Base-by-base conservation (phyloP, 2,888 invertebrate species). In the Aspidapion aeneum region DNA sequence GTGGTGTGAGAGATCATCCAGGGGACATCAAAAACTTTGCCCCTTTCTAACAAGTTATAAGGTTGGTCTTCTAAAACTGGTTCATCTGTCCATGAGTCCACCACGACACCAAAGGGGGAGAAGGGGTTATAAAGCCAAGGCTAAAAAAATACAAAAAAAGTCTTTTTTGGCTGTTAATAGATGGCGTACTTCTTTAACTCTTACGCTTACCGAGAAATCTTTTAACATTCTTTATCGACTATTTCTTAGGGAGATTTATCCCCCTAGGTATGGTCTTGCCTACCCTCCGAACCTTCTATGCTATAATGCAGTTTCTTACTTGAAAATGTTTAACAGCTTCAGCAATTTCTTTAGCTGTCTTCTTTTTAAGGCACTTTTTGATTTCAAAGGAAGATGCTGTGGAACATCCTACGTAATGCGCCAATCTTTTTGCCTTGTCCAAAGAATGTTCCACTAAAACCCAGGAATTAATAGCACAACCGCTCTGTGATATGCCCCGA, bases 91-190 rank as follows among this genome's bases (percentile, higher is more conserved):
- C 79, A 78, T 60, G 78, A 79, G 19, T 65, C 65, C 0, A 87
- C 81, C 0, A 89, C 89, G 0, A 91, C 90, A 0, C 87, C 89
- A 75, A 91, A 91, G 0, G 89, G 87, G 0, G 89, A 85, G 74
- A 89, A 89, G 65, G 91, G 86, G 75, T 86, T 85, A 72, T 88
- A 88, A 17, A 86, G 76, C 80, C 83, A 86, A 21, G 83, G 82
- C 35, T 35, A 35, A 35, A 35, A 35, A 35, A 7, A 35, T 35
- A n/a, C n/a, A n/a, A n/a, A n/a, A n/a, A n/a, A n/a, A n/a, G 35
- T 35, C 12, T 35, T 35, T 35, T 35, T 35, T 35, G 12, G 35
- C 12, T 7, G 12, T 12, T 35, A 35, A 7, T 12, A 12, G 12
- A 35, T 35, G 3, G n/a, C n/a, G n/a, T n/a, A n/a, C n/a, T n/a